Conservation (phyloP, 2,888 invertebrate species). For the Drosophila formosana region DNA sequence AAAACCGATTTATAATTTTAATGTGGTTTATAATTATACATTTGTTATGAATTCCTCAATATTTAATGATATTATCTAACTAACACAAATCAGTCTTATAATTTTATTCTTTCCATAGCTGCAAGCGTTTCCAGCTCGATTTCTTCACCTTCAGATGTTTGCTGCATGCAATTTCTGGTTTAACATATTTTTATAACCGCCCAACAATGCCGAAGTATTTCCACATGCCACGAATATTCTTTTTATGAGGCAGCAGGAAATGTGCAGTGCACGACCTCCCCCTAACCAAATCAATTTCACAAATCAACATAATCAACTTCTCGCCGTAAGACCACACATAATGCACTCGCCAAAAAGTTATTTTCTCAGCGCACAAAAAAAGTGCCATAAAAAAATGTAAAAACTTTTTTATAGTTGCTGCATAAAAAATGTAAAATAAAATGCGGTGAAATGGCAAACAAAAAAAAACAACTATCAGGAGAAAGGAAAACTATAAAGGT, state of each 20-base stretch:
- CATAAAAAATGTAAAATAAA: constrained; percentile 78
- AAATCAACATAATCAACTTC: constrained; percentile 81
- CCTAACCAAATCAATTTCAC: constrained; percentile 70
- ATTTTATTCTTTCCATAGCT: neutral
- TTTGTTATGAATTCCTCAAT: too few species aligned
- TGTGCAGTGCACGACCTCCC: constrained; percentile 30
- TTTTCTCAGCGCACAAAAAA: constrained; percentile 60
- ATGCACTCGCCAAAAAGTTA: constrained; percentile 72
- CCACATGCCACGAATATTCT: constrained; percentile 67
- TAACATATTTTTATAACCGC: constrained; percentile 60
- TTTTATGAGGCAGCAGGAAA: constrained; percentile 48
- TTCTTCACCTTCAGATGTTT: neutral
- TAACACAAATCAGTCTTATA: neutral
- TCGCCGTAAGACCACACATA: constrained; percentile 72
- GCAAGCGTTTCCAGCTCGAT: neutral
- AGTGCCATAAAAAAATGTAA: constrained; percentile 78
- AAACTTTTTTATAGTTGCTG: constrained; percentile 77
- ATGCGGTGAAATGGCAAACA: constrained; percentile 61
- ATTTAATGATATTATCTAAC: too few species aligned
- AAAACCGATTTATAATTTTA: too few species aligned
- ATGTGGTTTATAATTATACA: too few species aligned
- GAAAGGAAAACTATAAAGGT: constrained; percentile 39
- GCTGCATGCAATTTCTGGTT: constrained; percentile 37
- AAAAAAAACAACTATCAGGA: constrained; percentile 33
- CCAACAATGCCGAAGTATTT: constrained; percentile 54